Percentiles rank a stretch among this genome's conserved stretches.
Conservation (phyloP, 2,113 vertebrate genomes). For the Trematocara nigrifrons region DNA sequence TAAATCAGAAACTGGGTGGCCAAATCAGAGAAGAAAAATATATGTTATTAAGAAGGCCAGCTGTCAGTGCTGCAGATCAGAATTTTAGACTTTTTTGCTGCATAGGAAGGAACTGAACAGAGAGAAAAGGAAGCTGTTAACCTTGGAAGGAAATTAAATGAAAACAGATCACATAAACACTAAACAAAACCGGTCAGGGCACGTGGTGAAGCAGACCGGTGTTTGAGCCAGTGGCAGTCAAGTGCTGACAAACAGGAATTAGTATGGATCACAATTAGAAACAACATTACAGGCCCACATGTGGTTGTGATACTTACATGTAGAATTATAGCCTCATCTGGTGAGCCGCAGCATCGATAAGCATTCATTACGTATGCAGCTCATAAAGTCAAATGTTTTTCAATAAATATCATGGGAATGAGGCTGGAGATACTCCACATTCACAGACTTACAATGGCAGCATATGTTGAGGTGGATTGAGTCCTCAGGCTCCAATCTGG, state of each 20-base stretch:
- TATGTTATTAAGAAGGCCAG: neutral
- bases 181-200: neutral
- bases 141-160: neutral
- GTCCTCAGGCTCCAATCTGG: slow-evolving; percentile 78
- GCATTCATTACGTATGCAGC: slow-evolving; percentile 69
- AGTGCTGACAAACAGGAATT: slow-evolving; percentile 16
- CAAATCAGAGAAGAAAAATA: neutral
- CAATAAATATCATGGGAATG: slow-evolving; percentile 75
- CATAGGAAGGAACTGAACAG: neutral
- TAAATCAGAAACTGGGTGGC: neutral
- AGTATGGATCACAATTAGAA: slow-evolving; percentile 40
- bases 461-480: slow-evolving; percentile 78
- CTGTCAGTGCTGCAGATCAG: neutral
- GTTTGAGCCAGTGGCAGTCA: neutral
- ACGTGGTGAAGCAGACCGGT: neutral
- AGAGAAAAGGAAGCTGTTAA: neutral
- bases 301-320: slow-evolving; percentile 51
- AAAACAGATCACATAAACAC: neutral
- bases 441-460: slow-evolving; percentile 59
- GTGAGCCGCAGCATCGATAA: slow-evolving; percentile 49
- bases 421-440: slow-evolving; percentile 59
- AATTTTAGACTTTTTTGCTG: neutral
- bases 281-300: slow-evolving; percentile 28
- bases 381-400: slow-evolving; percentile 75
- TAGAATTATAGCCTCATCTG: slow-evolving; percentile 67